These are phyloP conservation scores for Petrolisthes cinctipes DNA, from an alignment of 2,888 invertebrate genomes.

Conservation along the genomic window DNA sequence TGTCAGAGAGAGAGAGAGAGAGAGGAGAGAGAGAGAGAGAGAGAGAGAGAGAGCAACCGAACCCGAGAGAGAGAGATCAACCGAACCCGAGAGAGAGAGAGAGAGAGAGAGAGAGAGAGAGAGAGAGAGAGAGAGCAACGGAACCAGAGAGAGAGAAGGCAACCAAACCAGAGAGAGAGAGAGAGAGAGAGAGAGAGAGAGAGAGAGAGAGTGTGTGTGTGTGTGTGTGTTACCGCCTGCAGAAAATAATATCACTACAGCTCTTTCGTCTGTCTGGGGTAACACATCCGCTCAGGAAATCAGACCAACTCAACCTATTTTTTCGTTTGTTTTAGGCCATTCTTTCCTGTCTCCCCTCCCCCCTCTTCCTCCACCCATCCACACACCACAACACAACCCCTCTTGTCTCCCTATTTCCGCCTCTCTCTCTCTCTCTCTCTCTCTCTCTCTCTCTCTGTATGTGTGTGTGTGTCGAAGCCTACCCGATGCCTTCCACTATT, in stretches of 20 bases:
- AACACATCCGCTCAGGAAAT: too few relatives aligned
- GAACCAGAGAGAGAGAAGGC: background rate
- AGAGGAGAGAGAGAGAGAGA: conserved; percentile 22
- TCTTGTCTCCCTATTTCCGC: background rate
- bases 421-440: conserved; percentile 17
- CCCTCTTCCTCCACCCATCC: background rate
- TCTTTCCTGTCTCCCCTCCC: background rate
- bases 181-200: conserved; percentile 13
- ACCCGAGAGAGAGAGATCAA: background rate
- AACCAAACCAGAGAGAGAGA: too few relatives aligned
- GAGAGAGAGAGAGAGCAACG: conserved; percentile 13
- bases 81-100: background rate
- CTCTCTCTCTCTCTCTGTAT: background rate
- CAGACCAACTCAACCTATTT: too few relatives aligned
- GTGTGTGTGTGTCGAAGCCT: too few relatives aligned
- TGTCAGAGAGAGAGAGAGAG: conserved; percentile 28
- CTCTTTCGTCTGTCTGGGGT: background rate
- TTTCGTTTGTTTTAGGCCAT: background rate
- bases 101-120: conserved; percentile 42
- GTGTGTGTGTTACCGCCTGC: background rate
- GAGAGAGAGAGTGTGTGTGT: background rate
- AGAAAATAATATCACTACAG: background rate
- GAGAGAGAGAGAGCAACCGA: conserved; percentile 3
- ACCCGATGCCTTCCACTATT: background rate
- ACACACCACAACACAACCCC: background rate